Conservation (phyloP, 1,140 invertebrate genomes). For the Apis dorsata region DNA sequence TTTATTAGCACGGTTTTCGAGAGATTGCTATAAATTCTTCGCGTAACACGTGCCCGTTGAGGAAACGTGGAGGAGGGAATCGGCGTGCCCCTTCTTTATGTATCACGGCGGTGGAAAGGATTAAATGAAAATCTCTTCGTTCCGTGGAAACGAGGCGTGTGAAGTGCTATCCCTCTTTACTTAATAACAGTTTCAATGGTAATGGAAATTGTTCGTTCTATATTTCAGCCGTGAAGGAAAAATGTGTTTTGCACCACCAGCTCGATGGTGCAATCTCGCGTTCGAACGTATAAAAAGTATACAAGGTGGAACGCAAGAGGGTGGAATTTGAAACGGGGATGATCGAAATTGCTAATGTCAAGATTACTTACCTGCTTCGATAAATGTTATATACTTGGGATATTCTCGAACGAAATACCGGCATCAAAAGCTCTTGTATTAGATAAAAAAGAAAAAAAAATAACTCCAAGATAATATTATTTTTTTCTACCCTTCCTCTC, state of each 20-base stretch:
- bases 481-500: not conserved
- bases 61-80: not conserved
- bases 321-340: not conserved
- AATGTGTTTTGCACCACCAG: not conserved
- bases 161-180: not conserved
- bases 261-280: not conserved
- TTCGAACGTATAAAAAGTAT: not conserved
- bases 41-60: not conserved
- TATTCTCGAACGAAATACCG: not conserved
- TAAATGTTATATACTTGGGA: not conserved
- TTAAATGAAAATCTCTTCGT: slow-evolving; percentile 10
- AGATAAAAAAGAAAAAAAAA: too few species aligned
- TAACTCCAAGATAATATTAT: not conserved
- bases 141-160: not conserved
- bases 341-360: not conserved
- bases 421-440: not conserved
- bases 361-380: not conserved
- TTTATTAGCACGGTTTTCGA: slow-evolving; percentile 1
- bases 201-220: not conserved
- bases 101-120: not conserved
- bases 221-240: not conserved
- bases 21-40: not conserved
- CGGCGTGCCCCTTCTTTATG: not conserved
- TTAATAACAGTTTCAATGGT: slow-evolving; percentile 28
- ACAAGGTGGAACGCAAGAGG: not conserved